phyloP scores from a whole-genome alignment of 2,888 invertebrate species.

The Thymelicus lineola region DNA sequence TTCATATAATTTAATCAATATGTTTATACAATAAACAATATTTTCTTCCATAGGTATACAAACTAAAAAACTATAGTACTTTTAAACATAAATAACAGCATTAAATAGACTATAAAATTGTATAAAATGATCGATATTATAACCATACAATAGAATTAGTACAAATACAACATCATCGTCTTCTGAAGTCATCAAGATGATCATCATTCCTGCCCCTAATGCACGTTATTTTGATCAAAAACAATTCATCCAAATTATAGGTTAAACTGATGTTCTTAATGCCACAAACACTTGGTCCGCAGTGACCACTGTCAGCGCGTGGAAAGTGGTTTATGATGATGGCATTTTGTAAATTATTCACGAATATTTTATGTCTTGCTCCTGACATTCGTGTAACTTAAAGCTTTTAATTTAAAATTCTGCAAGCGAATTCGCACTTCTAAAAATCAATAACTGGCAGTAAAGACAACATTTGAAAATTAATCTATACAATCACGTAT shows the following conservation, averaged over 20 bases:
- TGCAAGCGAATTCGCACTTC: slow-evolving; percentile 16
- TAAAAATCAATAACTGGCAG: slow-evolving; percentile 19
- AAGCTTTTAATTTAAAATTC: background rate
- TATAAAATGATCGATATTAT: no score
- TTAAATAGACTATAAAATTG: no score
- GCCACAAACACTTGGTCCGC: slow-evolving; percentile 2
- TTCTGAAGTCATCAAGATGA: background rate
- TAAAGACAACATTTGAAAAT: no score
- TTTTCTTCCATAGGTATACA: no score
- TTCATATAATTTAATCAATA: no score
- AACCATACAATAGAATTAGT: background rate
- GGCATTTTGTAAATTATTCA: background rate
- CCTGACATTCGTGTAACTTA: background rate
- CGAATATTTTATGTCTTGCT: background rate
- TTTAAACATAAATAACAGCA: no score
- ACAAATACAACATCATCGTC: background rate
- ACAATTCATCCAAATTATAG: slow-evolving; percentile 18
- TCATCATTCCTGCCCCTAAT: slow-evolving; percentile 19
- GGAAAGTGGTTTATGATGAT: background rate
- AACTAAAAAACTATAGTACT: no score
- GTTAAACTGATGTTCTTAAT: slow-evolving; percentile 14
- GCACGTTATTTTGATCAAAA: slow-evolving; percentile 12
- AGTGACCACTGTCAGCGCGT: no score
- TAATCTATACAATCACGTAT: no score
- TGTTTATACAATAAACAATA: no score